Base-by-base conservation (phyloP, 2,888 invertebrate genomes). In the Apodemia duryi region DNA sequence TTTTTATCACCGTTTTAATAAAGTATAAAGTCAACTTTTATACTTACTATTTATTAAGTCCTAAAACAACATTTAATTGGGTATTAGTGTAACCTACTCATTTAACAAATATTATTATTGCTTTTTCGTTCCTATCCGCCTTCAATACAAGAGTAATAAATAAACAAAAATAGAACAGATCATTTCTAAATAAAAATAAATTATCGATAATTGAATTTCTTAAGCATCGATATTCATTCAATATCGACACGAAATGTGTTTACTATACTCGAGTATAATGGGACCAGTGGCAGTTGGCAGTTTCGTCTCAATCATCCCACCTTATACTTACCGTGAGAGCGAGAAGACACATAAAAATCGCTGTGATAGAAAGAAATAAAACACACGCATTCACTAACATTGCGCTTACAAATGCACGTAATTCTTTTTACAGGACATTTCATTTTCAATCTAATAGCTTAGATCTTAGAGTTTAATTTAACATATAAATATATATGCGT, bases 251-350 rank as follows among this genome's bases (percentile, higher is more conserved):
- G 75, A 73, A 63, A 67, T 68, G 72, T 88, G 88, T 89, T 87
- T 86, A 86, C 88, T 80, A 80, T 83, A 77, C 82, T 78, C 84
- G 83, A 78, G 79, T 85, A 83, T 88, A 90, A 91, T 91, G 88
- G 88, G 86, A 84, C 85, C 86, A 88, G 89, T 88, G 90, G 88
- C 91, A 90, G 91, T 91, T 88, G 91, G 81, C 91, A 88, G 89
- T 90, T 84, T 84, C 85, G 81, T 89, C 91, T 89, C 91, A 91
- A 91, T 90, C 88, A 87, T 82, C 81, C 86, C 84, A 88, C 88
- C 88, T 90, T 89, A 84, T 88, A 87, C 91, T 89, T 83, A 82
- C 76, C 65, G 81, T 73, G 61, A 67, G 83, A 91, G 74, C 67
- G 80, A 72, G 86, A 63, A 60, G 11, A 29, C 63, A 54, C 35